phyloP scores from a whole-genome alignment of 2,888 invertebrate genomes.

The Rhagium mordax region DNA sequence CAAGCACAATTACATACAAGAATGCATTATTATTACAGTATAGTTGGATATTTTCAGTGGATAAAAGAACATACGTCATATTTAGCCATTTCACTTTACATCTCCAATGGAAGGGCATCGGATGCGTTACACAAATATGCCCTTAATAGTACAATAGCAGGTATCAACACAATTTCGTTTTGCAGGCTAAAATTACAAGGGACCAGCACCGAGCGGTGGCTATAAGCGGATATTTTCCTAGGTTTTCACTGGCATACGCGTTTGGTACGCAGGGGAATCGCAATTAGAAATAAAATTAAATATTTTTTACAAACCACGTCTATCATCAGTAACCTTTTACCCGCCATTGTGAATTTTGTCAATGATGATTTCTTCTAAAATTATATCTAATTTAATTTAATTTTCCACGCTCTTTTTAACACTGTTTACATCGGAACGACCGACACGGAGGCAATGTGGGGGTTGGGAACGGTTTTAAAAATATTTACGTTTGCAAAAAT shows the following conservation, averaged over 20 bases:
- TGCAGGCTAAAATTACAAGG: conserved; percentile 17
- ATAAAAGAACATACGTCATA: conserved; percentile 51
- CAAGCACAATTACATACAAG: conserved; percentile 62
- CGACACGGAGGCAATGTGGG: background rate
- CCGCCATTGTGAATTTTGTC: conserved; percentile 69
- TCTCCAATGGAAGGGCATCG: conserved; percentile 40
- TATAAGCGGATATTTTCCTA: conserved; percentile 9
- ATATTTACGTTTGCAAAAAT: conserved; percentile 40
- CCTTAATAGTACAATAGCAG: conserved; percentile 62
- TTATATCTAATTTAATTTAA: conserved; percentile 21
- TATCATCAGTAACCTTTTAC: conserved; percentile 63
- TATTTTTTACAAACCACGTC: conserved; percentile 50
- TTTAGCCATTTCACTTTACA: conserved; percentile 39
- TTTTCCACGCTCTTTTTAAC: conserved; percentile 9
- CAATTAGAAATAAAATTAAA: conserved; percentile 8
- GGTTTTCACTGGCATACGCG: background rate
- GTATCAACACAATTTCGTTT: conserved; percentile 38
- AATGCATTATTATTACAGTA: conserved; percentile 57
- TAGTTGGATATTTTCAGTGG: conserved; percentile 45
- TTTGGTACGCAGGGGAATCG: background rate
- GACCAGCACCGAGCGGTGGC: background rate
- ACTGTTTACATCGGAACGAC: conserved; percentile 1
- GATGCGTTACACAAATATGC: conserved; percentile 48
- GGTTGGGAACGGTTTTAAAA: conserved; percentile 8
- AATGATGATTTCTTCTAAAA: conserved; percentile 55